Conservation (phyloP, 1,140 invertebrate genomes). For the Bombus haemorrhoidalis region DNA sequence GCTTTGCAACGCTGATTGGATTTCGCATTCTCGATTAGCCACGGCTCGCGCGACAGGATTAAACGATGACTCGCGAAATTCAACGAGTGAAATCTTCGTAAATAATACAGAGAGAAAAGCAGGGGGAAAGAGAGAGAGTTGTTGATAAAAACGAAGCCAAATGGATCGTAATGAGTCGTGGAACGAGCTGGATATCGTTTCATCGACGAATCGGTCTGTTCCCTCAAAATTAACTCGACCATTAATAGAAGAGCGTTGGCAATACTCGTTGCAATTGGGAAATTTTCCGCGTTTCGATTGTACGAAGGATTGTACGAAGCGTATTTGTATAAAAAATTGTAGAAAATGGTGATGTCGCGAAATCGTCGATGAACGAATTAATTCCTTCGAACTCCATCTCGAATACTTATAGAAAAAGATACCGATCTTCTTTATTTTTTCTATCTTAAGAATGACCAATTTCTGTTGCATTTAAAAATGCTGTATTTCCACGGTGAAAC, state of each 20-base stretch:
- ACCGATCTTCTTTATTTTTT: no score
- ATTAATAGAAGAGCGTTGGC: background rate
- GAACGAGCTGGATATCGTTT: background rate
- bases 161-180: background rate
- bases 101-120: no score
- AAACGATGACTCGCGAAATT: constrained; percentile 25
- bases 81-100: constrained; percentile 14
- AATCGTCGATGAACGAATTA: no score
- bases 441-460: no score
- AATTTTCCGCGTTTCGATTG: background rate
- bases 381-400: no score
- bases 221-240: background rate
- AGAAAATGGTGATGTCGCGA: no score
- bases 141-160: background rate
- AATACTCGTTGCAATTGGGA: background rate
- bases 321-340: no score
- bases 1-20: constrained; percentile 47
- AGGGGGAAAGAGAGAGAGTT: no score
- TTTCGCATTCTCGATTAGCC: constrained; percentile 43
- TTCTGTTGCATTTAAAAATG: no score
- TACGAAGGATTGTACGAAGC: background rate
- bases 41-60: background rate
- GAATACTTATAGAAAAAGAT: no score
- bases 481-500: no score
- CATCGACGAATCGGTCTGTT: background rate